Base-by-base conservation (phyloP, 2,797 vertebrate species). In the Phyllotis vaccarum region DNA sequence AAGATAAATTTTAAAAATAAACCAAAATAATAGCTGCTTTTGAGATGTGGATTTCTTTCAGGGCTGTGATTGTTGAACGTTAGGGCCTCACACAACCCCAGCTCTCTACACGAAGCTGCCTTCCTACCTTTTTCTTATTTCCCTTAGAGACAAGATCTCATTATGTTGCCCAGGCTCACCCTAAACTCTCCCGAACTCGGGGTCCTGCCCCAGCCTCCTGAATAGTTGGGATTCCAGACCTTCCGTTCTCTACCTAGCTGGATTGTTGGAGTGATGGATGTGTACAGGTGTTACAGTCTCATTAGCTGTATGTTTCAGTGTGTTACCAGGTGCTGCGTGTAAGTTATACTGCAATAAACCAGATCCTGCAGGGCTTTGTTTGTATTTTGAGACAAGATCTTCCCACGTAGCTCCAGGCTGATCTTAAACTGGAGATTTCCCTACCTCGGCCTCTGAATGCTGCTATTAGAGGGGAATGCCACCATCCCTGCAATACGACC, bases 301-400 rank as follows among this genome's bases (percentile, higher is more conserved):
- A 31, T 43, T 62, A 6, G 22, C 56, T 62, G 27, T 31, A 31
- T 31, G 5, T 83, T 11, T 64, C 43, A 34, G 21, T 31, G 29
- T 64, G 29, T 46, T 60, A 64, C 58, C 17, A 2, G 40, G 40
- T 46, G 19, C 58, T 34, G 29, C 37, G 72, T 46, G 6, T 49
- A 95, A 37, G 37, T 81, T 76, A 46, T 29, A 29, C 21, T 58
- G 93, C 83, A 83, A 8, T 68, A 93, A 78, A 91, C 22, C 10
- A 16, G 22, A 40, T 3, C 22, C 24, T 58, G 34, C 16, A 43
- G 5, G 5, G n/a, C 13, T 40, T 60, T 37, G 11, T 27, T 58
- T 60, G 34, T 3, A 29, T 80, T 24, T 8, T 40, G n/a, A 14
- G 52, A 9, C 54, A 56, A 56, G 37, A n/a, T 19, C 24, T 82